Base-by-base conservation (phyloP, 2,888 invertebrate genomes). In the Limnephilus marmoratus region DNA sequence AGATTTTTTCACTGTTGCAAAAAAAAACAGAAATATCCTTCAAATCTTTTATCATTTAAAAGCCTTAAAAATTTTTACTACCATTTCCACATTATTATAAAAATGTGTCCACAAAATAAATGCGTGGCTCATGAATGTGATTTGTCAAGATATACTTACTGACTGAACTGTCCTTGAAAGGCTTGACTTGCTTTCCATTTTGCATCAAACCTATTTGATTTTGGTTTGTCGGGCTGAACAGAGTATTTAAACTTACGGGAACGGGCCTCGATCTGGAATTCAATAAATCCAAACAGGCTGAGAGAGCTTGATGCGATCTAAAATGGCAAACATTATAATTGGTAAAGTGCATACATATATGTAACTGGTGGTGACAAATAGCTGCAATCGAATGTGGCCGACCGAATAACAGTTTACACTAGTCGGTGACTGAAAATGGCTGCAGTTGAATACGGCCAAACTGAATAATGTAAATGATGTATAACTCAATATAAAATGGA, bases 171-270 rank as follows among this genome's bases (percentile, higher is more conserved):
- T 91, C 91, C 81, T 92, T 93, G 24, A 45, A 85, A 45, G 90
- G 34, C 34, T 92, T 93, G 49, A n/a, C 31, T 5, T 87, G 86
- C n/a, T 93, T 93, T 41, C 34, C 49, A 53, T 81, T 80, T 31
- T 91, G 91, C 18, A 49, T 82, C 11, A 83, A 13, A 85, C 90
- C 85, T 45, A 86, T 86, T 49, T 90, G 90, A n/a, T 91, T 90
- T 37, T 92, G 91, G 49, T 92, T 92, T 15, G 91, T 94, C 31
- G 95, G 95, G 94, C 95, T 95, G 94, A 96, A 95, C 94, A 96
- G 94, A 90, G 96, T 95, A 94, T 96, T 96, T 83, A 96, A 94
- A 94, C 95, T 95, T 93, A 96, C 96, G 5, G 96, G 95, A 92
- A 93, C 80, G 41, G 92, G 91, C 15, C 68, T 31, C 9, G 91